Percentiles rank a stretch among this genome's conserved stretches.
phyloP scores from a whole-genome alignment of 2,113 vertebrate species.

The Oreotrochilus melanogaster region DNA sequence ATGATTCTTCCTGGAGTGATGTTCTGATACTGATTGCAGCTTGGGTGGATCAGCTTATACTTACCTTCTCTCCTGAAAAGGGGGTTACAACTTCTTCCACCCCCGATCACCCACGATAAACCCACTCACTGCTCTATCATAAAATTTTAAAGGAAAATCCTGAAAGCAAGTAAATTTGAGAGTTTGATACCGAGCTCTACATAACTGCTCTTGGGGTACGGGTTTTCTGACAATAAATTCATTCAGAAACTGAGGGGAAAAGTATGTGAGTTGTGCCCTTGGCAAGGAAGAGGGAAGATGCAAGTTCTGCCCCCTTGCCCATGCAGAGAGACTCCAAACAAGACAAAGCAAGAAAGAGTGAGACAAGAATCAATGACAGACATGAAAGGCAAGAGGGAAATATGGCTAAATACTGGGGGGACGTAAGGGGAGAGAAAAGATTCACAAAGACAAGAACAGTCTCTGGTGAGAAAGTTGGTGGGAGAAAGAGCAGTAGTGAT shows the following conservation, averaged over 20 bases:
- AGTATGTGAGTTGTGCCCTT: background rate
- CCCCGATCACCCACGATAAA: background rate
- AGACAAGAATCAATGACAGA: background rate
- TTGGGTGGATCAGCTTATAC: background rate
- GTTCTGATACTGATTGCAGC: background rate
- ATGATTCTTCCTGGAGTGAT: background rate
- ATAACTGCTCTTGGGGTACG: background rate
- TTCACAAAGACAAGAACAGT: background rate
- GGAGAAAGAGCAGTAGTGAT: background rate
- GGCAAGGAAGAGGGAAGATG: background rate
- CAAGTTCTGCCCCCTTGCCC: background rate
- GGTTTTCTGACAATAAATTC: background rate
- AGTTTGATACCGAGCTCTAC: fast-evolving
- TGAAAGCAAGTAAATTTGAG: background rate
- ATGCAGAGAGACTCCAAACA: background rate
- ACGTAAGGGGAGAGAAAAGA: fast-evolving
- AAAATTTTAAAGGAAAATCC: background rate
- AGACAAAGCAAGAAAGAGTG: background rate
- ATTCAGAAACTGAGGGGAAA: background rate
- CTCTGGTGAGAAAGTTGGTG: background rate
- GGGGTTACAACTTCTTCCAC: background rate
- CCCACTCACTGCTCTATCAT: background rate
- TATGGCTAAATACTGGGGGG: background rate
- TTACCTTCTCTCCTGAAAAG: background rate
- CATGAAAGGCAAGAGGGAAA: background rate